A percentile compares a stretch with the other conserved stretches of the same genome.
phyloP scores from a whole-genome alignment of 1,140 invertebrate species.

The Dendrolimus punctatus region DNA sequence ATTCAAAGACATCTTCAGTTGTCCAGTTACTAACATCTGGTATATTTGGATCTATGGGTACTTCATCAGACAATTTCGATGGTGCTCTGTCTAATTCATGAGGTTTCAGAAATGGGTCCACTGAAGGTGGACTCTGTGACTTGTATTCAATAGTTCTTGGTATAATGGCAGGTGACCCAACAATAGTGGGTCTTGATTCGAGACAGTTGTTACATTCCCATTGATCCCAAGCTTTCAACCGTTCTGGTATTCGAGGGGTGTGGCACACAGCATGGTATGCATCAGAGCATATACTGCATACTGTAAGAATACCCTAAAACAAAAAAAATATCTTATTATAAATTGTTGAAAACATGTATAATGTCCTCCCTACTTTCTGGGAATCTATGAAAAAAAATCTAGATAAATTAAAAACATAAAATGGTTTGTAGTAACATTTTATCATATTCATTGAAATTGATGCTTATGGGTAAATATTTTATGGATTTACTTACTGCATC shows the following conservation, averaged over 20 bases:
- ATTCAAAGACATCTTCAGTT: slow-evolving; percentile 85
- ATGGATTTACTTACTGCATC: slow-evolving; percentile 75
- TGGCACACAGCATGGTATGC: slow-evolving; percentile 87
- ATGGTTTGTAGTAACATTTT: no score
- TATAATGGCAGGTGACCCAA: slow-evolving; percentile 45
- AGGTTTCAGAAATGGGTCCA: slow-evolving; percentile 60
- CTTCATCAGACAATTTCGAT: slow-evolving; percentile 44
- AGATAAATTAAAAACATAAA: no score
- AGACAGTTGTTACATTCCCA: slow-evolving; percentile 75
- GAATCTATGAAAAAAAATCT: no score
- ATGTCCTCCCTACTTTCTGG: neutral
- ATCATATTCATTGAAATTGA: no score
- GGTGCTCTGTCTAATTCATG: slow-evolving; percentile 57
- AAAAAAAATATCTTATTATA: slow-evolving; percentile 17
- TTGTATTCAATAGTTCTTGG: slow-evolving; percentile 38
- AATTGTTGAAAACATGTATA: slow-evolving; percentile 8
- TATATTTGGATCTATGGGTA: slow-evolving; percentile 76
- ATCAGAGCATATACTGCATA: slow-evolving; percentile 87
- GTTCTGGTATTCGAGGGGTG: slow-evolving; percentile 73
- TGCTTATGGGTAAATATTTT: no score
- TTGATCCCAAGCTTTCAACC: slow-evolving; percentile 69
- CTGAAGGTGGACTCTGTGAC: slow-evolving; percentile 25
- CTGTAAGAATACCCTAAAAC: slow-evolving; percentile 78
- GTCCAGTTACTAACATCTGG: slow-evolving; percentile 88
- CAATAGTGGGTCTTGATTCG: slow-evolving; percentile 51